These are phyloP conservation scores for Orchesella cincta DNA, from an alignment of 1,140 invertebrate genomes.

Conservation along the genomic window DNA sequence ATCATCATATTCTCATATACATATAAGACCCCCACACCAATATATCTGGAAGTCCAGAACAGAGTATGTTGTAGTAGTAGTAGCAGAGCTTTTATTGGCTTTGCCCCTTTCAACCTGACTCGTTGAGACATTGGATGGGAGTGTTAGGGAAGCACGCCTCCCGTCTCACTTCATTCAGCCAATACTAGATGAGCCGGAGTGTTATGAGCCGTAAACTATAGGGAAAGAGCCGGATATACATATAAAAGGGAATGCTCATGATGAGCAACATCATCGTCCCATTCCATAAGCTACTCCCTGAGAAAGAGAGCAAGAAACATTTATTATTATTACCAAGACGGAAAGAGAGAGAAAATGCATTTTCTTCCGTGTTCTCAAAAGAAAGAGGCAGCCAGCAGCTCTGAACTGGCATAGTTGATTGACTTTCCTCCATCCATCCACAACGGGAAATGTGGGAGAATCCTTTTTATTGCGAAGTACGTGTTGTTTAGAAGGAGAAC, in stretches of 20 bases:
- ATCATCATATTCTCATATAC: neutral
- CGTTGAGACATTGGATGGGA: slow-evolving; percentile 13
- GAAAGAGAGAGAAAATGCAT: neutral
- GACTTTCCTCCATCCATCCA: slow-evolving; percentile 28
- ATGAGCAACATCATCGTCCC: too few relatives aligned
- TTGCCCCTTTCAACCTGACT: slow-evolving; percentile 9
- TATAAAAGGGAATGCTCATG: too few relatives aligned
- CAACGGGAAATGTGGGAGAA: neutral
- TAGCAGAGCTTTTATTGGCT: neutral
- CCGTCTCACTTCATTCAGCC: slow-evolving; percentile 27
- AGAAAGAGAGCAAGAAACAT: neutral
- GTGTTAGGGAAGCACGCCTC: slow-evolving; percentile 1
- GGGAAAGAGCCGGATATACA: too few relatives aligned
- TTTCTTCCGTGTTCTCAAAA: neutral
- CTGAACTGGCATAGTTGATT: slow-evolving; percentile 26
- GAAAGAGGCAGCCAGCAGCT: too few relatives aligned
- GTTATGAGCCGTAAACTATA: too few relatives aligned
- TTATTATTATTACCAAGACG: slow-evolving; percentile 22
- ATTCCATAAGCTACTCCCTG: too few relatives aligned
- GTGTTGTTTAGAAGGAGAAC: too few relatives aligned
- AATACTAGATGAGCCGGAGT: slow-evolving; percentile 27
- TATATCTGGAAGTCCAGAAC: neutral
- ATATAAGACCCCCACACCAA: neutral
- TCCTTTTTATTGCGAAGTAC: slow-evolving; percentile 22
- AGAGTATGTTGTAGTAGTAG: neutral